phyloP scores from a whole-genome alignment of 2,113 vertebrate species.

The Willisornis vidua region DNA sequence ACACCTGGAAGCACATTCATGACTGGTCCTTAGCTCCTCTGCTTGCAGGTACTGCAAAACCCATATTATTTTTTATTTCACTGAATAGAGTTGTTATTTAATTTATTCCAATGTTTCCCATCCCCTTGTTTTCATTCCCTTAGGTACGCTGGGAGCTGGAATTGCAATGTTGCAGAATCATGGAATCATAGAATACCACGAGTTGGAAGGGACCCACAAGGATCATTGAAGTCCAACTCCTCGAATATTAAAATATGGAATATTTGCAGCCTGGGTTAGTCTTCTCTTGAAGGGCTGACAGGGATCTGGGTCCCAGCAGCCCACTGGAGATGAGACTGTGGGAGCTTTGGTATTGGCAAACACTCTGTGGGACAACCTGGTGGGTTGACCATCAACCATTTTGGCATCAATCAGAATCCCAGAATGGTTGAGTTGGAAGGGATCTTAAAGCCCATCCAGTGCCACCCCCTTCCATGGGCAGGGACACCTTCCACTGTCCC shows the following conservation, averaged over 20 bases:
- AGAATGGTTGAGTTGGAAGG: background rate
- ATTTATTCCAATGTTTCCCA: background rate
- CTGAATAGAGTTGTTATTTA: background rate
- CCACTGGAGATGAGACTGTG: accelerated
- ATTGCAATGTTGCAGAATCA: background rate
- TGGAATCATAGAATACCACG: background rate
- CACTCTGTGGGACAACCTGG: accelerated
- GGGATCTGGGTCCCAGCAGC: background rate
- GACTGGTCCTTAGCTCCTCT: background rate
- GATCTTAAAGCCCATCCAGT: accelerated
- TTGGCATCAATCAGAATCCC: background rate
- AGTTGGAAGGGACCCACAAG: background rate
- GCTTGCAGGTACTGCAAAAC: background rate
- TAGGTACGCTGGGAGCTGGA: background rate
- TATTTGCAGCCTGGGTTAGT: background rate
- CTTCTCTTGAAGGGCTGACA: accelerated
- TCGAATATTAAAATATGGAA: accelerated
- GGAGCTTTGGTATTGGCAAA: background rate
- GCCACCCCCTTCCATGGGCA: background rate
- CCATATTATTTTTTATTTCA: background rate
- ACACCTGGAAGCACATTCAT: background rate
- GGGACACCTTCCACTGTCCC: background rate
- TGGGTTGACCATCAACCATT: accelerated
- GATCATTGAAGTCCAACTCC: background rate
- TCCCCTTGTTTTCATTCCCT: background rate